Evolutionary conservation across 2,797 vertebrate genomes (phyloP), one percentile per base, ranked within the genome.

Genomic region (Hydrophis major): DNA sequence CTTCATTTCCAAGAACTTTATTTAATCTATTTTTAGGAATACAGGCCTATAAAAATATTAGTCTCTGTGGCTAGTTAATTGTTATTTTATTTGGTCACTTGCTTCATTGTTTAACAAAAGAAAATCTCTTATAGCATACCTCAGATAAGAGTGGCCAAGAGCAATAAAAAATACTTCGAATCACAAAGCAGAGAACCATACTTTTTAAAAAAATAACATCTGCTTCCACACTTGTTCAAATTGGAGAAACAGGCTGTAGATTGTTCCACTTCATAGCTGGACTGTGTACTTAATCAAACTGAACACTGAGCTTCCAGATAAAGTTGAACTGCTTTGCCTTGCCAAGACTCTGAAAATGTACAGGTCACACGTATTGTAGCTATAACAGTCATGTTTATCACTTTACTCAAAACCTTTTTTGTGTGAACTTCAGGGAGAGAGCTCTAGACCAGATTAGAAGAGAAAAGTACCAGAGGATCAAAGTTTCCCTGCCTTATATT

Each of bases 1-100:
- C 55, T 86, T 92, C 89, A 60, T 96, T 96, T 96, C 93, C 93
- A 92, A 96, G 94, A 96, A 95, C 0, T 28, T 86, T 0, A 92
- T 74, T 92, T 74, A 95, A 93, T 89, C 42, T 1, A 7, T 86
- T 92, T 86, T 88, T 93, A 95, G 88, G n/a, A 25, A 42, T 92
- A 94, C 95, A 94, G 93, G 89, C 69, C 94, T 92, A 93, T 94
- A 90, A 96, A 95, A 93, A 42, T 0, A 1, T 28, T 60, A 86
- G 4, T 50, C 47, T 92, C 88, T 94, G 32, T 28, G 92, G 57
- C 57, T 88, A 93, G 1, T 14, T 78, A 0, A 42, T 55, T 61
- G 28, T 91, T 92, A 8, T n/a, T 95, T 93, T 32, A 61, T 20
- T 0, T 94, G 56, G 4, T 55, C 57, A 92, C 90, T 95, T 47